Percentiles rank a stretch among this genome's conserved stretches.
Evolutionary conservation across 1,140 invertebrate species (phyloP).

Genomic region (Hormaphis cornu): DNA sequence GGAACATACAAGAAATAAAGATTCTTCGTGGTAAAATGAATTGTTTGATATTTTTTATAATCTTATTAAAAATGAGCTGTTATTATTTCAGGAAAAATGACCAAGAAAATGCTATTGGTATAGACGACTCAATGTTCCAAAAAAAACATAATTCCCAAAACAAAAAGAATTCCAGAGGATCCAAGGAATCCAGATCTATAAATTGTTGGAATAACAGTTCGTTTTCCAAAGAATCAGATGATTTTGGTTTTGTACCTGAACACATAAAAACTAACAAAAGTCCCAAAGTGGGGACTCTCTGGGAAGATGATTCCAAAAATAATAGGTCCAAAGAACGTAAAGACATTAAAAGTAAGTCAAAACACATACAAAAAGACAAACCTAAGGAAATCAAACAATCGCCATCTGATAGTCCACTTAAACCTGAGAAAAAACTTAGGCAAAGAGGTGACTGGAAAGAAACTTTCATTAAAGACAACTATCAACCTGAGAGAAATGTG

Average conservation of each 20-base stretch:
- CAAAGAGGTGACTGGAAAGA: conserved; percentile 26
- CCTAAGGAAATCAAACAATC: conserved; percentile 22
- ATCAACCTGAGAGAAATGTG: conserved; percentile 22
- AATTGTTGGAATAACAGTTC: conserved; percentile 30
- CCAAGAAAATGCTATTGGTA: conserved; percentile 18
- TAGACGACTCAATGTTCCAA: conserved; percentile 1
- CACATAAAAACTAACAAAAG: conserved; percentile 17
- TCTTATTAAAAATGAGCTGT: not conserved
- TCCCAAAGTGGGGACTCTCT: not conserved
- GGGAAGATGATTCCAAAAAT: conserved; percentile 26
- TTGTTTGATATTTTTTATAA: not conserved
- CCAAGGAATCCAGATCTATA: conserved; percentile 11
- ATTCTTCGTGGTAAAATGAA: conserved; percentile 1
- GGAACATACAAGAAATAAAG: conserved; percentile 19
- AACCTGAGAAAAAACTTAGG: conserved; percentile 24
- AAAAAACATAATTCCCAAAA: conserved; percentile 30
- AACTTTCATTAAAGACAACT: conserved; percentile 29
- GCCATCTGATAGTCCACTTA: conserved; percentile 20
- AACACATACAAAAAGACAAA: conserved; percentile 27
- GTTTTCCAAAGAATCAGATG: conserved; percentile 19
- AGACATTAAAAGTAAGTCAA: conserved; percentile 15
- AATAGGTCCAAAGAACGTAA: conserved; percentile 24
- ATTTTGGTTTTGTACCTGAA: conserved; percentile 17
- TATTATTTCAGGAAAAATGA: conserved; percentile 20
- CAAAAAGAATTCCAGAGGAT: conserved; percentile 22